Conservation (phyloP, 1,140 invertebrate species). For the Bactericera cockerelli region DNA sequence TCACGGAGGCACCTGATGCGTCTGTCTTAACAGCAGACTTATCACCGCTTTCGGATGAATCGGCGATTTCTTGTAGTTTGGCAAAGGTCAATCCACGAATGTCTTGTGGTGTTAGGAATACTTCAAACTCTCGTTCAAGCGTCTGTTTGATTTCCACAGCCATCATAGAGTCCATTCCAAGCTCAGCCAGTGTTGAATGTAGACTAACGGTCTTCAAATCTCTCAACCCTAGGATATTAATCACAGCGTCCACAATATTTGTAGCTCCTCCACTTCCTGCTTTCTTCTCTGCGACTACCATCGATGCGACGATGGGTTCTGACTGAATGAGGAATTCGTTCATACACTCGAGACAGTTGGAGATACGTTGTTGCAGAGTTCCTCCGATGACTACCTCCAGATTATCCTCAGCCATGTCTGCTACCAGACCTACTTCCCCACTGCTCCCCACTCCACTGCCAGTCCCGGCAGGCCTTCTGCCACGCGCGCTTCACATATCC, state of each 20-base stretch:
- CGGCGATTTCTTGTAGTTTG: slow-evolving; percentile 34
- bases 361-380: slow-evolving; percentile 67
- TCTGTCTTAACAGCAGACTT: slow-evolving; percentile 15
- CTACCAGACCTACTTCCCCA: slow-evolving; percentile 56
- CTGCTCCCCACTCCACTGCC: slow-evolving; percentile 53
- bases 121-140: slow-evolving; percentile 64
- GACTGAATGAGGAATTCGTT: slow-evolving; percentile 49
- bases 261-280: slow-evolving; percentile 35
- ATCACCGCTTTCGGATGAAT: slow-evolving; percentile 21
- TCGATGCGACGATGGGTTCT: slow-evolving; percentile 53
- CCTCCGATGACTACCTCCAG: slow-evolving; percentile 56
- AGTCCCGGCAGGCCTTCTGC: slow-evolving; percentile 42
- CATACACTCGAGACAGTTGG: slow-evolving; percentile 51
- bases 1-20: neutral
- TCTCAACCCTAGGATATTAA: slow-evolving; percentile 41
- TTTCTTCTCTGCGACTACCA: slow-evolving; percentile 58
- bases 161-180: slow-evolving; percentile 72
- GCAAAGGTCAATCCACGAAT: slow-evolving; percentile 43
- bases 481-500: slow-evolving; percentile 44
- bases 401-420: slow-evolving; percentile 65
- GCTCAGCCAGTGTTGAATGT: slow-evolving; percentile 55
- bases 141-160: slow-evolving; percentile 71
- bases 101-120: slow-evolving; percentile 60
- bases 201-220: slow-evolving; percentile 39
- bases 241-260: slow-evolving; percentile 45